Evolutionary conservation across 2,888 invertebrate genomes (phyloP).

Genomic region (Drymonia ruficornis): DNA sequence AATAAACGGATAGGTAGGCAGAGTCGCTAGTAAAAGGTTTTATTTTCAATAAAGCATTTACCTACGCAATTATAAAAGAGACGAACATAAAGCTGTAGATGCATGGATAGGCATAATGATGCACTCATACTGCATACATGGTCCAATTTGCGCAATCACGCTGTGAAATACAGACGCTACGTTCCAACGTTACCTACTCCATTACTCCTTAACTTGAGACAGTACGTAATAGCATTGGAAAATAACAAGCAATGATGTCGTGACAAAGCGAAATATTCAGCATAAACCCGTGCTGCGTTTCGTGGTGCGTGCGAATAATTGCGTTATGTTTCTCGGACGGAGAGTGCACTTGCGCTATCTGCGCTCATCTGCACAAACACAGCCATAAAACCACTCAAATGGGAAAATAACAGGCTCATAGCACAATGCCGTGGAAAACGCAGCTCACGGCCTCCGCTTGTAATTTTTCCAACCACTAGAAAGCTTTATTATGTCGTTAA

Average conservation of each 20-base stretch:
- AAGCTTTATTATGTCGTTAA: slow-evolving; percentile 65
- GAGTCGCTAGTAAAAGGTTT: too few species aligned
- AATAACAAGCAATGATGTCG: slow-evolving; percentile 26
- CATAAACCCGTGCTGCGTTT: slow-evolving; percentile 45
- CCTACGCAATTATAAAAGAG: slow-evolving; percentile 14
- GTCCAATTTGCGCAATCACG: slow-evolving; percentile 33
- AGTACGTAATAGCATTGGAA: slow-evolving; percentile 7
- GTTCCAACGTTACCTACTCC: slow-evolving; percentile 16
- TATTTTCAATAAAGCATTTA: neutral
- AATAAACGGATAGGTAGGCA: too few species aligned
- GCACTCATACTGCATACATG: slow-evolving; percentile 23
- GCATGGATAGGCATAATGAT: slow-evolving; percentile 17
- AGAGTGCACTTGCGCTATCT: slow-evolving; percentile 72
- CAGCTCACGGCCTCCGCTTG: slow-evolving; percentile 48
- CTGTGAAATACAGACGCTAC: slow-evolving; percentile 19
- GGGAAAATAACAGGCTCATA: slow-evolving; percentile 82
- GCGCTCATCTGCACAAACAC: slow-evolving; percentile 69
- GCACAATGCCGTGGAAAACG: slow-evolving; percentile 79
- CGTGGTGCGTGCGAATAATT: slow-evolving; percentile 79
- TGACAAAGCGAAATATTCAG: slow-evolving; percentile 30
- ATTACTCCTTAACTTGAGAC: slow-evolving; percentile 17
- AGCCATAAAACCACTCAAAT: slow-evolving; percentile 80
- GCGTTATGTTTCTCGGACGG: slow-evolving; percentile 78
- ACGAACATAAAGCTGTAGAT: slow-evolving; percentile 22
- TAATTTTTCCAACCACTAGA: slow-evolving; percentile 74